A percentile compares a stretch with the other conserved stretches of the same genome.
phyloP scores from a whole-genome alignment of 2,797 vertebrate species.

The Danio jaintianensis region DNA sequence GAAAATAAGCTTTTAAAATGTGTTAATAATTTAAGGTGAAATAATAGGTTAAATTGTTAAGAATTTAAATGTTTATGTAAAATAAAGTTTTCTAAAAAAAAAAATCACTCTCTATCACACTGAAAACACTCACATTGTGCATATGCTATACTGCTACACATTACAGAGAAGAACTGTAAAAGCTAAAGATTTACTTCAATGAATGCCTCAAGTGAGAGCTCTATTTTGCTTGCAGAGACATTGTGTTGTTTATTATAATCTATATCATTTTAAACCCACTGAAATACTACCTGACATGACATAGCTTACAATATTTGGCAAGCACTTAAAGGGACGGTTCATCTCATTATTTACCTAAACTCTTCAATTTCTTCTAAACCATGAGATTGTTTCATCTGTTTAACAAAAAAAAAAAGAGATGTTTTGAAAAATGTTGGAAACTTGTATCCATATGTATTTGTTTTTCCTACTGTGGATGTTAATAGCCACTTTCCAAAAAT shows the following conservation, averaged over 20 bases:
- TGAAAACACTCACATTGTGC: slow-evolving; percentile 6
- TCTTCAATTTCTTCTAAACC: too few relatives aligned
- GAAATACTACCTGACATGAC: background rate
- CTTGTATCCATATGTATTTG: too few relatives aligned
- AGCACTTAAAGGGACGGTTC: background rate
- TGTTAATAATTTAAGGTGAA: background rate
- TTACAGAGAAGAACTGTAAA: background rate
- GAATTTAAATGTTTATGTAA: too few relatives aligned
- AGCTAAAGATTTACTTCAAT: background rate
- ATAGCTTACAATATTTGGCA: background rate
- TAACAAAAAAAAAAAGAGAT: too few relatives aligned
- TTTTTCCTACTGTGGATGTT: too few relatives aligned
- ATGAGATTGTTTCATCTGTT: too few relatives aligned
- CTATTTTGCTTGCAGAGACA: background rate
- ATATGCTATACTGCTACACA: background rate
- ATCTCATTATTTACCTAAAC: too few relatives aligned
- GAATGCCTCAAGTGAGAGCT: background rate
- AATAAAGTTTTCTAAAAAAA: too few relatives aligned
- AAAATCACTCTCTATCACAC: background rate
- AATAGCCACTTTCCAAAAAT: too few relatives aligned
- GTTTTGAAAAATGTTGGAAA: too few relatives aligned
- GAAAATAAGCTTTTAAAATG: background rate
- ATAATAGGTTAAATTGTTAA: background rate
- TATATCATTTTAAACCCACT: background rate
- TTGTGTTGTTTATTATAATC: background rate